Percentiles rank a stretch among this genome's conserved stretches.
Conservation (phyloP, 1,140 invertebrate genomes). For the Pseudomyrmex pallidus region DNA sequence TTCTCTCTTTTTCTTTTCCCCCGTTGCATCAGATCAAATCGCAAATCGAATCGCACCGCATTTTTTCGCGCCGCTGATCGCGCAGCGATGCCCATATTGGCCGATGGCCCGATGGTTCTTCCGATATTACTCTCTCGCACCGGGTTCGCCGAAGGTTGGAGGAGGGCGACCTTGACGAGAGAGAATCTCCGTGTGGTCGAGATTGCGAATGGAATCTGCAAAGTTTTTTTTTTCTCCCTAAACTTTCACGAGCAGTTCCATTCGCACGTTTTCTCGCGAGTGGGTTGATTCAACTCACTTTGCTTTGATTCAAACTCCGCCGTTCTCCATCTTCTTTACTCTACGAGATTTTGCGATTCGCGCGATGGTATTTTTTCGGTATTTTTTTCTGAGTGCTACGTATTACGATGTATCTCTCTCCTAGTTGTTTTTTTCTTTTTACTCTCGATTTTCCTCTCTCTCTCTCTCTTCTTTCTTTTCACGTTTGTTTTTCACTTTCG, state of each 20-base stretch:
- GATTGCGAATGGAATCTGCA: conserved; percentile 14
- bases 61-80: conserved; percentile 54
- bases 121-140: conserved; percentile 40
- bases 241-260: conserved; percentile 52
- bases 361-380: neutral
- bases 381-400: neutral
- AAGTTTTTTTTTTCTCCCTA: conserved; percentile 30
- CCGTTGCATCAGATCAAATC: conserved; percentile 37
- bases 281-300: neutral
- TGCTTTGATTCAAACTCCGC: neutral
- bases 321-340: neutral
- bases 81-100: conserved; percentile 28
- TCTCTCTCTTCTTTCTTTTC: neutral
- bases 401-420: too few species aligned
- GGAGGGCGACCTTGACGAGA: neutral
- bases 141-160: conserved; percentile 9
- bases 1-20: conserved; percentile 3
- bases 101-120: conserved; percentile 20
- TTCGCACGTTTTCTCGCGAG: conserved; percentile 8
- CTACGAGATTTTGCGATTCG: conserved; percentile 15
- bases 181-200: conserved; percentile 8
- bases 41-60: conserved; percentile 49
- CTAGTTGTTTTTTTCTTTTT: too few species aligned
- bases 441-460: neutral
- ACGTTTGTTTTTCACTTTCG: neutral